Evolutionary conservation across 1,140 invertebrate species (phyloP), one percentile per base, ranked within the genome.

Genomic region (Drosophila triauraria): DNA sequence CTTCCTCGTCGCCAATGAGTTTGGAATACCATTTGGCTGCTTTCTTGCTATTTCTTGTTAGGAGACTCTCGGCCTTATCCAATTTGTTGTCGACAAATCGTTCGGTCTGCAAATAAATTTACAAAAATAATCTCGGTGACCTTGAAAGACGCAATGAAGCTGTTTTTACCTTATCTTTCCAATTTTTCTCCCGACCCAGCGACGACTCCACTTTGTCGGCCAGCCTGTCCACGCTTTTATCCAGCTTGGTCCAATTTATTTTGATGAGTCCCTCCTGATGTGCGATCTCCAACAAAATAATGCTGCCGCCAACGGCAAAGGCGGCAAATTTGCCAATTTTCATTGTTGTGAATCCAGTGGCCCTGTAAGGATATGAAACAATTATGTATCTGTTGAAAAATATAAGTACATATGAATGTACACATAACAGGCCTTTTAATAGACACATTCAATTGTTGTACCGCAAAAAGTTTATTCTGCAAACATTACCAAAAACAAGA

Each of bases 271-370:
- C 98, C 91, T 98, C 96, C 88, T 98, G 96, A 70, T 97, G 96
- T 3, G 98, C 98, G 80, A 99, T 95, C 94, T 99, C 97, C 59
- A 99, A 91, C 80, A 98, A 94, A 78, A 99, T 96, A 40, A 99
- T 96, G 70, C 97, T 96, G 62, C 97, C 96, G 68, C 98, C 98
- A 70, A 98, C 93, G 10, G 97, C 96, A 61, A 97, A 95, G 9
- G 98, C 98, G 50, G 97, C 97, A 67, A 96, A 94, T 95, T 98
- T 98, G 9, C 98, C 97, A 78, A 98, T 95, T 95, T 98, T 98
- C 95, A 98, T 97, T 77, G 97, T 96, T 43, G 98, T 92, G 93
- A 96, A 98, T 47, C 98, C 98, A 69, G 98, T 97, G 20, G 96
- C 93, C 97, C 98, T 98, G 80, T 12, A 57, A 58, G 43, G 20